Percentiles rank a stretch among this genome's conserved stretches.
These are phyloP conservation scores for Heliconius ismenius DNA, from an alignment of 2,888 invertebrate genomes.

Conservation along the genomic window DNA sequence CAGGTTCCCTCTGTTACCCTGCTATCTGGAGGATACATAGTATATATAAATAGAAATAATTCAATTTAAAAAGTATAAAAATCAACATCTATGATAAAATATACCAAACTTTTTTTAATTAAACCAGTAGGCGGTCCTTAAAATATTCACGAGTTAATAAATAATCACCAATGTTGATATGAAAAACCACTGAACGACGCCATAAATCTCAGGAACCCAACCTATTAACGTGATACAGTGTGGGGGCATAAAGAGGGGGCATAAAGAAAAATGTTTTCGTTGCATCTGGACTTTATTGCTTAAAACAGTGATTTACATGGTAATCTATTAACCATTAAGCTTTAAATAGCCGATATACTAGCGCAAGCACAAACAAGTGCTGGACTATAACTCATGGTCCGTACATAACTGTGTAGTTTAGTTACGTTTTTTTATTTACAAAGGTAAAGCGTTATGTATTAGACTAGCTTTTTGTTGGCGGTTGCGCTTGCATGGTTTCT, in stretches of 20 bases:
- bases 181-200: conserved; percentile 36
- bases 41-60: background rate
- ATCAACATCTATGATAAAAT: background rate
- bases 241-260: background rate
- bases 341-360: conserved; percentile 30
- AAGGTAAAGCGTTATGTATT: background rate
- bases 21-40: no score
- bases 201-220: conserved; percentile 34
- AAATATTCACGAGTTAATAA: conserved; percentile 23
- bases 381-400: conserved; percentile 11
- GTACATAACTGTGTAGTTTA: background rate
- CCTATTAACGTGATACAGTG: conserved; percentile 35
- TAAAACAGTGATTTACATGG: conserved; percentile 23
- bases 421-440: background rate
- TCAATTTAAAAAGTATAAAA: background rate
- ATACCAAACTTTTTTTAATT: background rate
- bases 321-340: conserved; percentile 30
- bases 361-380: conserved; percentile 26
- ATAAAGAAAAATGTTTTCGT: conserved; percentile 26
- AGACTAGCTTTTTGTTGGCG: no score
- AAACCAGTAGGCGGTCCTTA: conserved; percentile 14
- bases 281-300: conserved; percentile 29
- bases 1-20: background rate
- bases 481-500: no score
- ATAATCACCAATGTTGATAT: conserved; percentile 35